Evolutionary conservation across 2,113 vertebrate genomes (phyloP).

Genomic region (Ailuropoda melanoleuca): DNA sequence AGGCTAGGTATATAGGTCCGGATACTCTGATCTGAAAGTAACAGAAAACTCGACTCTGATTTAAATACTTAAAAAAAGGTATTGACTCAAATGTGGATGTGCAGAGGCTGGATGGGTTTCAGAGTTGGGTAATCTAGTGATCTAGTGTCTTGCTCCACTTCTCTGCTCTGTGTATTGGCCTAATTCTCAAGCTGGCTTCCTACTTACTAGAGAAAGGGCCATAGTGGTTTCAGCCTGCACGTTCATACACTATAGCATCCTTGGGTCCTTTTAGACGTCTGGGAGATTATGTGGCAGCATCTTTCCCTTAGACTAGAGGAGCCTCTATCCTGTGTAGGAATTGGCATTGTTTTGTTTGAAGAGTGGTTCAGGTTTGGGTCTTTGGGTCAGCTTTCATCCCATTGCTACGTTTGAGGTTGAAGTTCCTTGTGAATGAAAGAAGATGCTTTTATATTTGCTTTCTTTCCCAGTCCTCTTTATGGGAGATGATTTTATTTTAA

Average conservation of each 20-base stretch:
- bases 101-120: neutral
- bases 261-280: neutral
- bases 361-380: neutral
- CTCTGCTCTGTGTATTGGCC: neutral
- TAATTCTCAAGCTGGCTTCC: neutral
- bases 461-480: neutral
- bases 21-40: neutral
- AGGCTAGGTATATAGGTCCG: neutral
- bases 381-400: neutral
- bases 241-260: neutral
- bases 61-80: neutral
- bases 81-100: conserved; percentile 9
- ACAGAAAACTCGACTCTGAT: neutral
- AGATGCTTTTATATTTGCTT: neutral
- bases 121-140: neutral
- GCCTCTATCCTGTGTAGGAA: neutral
- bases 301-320: neutral
- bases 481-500: conserved; percentile 48
- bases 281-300: neutral
- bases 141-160: neutral
- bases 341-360: neutral
- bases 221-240: neutral
- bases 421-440: conserved; percentile 10
- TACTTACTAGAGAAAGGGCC: conserved; percentile 1
- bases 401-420: neutral